A percentile compares a stretch with the other conserved stretches of the same genome.
phyloP scores from a whole-genome alignment of 2,888 invertebrate species.

The Epiperipatus broadwayi region DNA sequence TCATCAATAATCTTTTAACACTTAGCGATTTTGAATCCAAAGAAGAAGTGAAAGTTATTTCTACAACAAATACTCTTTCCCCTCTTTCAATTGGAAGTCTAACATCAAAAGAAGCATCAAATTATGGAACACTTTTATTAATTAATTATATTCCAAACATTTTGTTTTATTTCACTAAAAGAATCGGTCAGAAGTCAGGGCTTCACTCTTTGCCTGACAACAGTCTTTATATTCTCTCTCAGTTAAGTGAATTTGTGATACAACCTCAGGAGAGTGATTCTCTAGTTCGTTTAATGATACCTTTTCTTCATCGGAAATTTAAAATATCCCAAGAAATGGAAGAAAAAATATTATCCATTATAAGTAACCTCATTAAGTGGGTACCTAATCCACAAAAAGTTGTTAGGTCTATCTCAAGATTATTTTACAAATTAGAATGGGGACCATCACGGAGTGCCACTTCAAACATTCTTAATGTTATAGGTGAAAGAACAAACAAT shows the following conservation, averaged over 20 bases:
- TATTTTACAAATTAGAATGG: slow-evolving; percentile 17
- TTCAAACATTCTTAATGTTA: slow-evolving; percentile 35
- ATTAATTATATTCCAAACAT: slow-evolving; percentile 51
- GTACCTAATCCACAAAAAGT: too few species aligned
- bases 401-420: slow-evolving; percentile 17
- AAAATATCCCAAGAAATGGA: too few species aligned
- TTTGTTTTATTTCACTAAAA: too few species aligned
- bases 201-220: too few species aligned
- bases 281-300: slow-evolving; percentile 22
- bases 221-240: slow-evolving; percentile 25
- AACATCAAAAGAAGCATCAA: slow-evolving; percentile 37
- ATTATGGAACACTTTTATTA: slow-evolving; percentile 51
- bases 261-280: slow-evolving; percentile 21
- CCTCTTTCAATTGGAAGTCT: too few species aligned
- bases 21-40: too few species aligned
- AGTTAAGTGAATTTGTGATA: slow-evolving; percentile 21
- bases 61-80: too few species aligned
- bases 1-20: too few species aligned
- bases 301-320: slow-evolving; percentile 22
- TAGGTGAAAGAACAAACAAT: slow-evolving; percentile 29
- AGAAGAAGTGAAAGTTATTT: too few species aligned
- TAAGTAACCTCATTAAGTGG: too few species aligned
- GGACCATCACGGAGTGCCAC: slow-evolving; percentile 17
- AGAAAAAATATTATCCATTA: too few species aligned
- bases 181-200: too few species aligned